phyloP scores from a whole-genome alignment of 2,888 invertebrate species.

The Petrolisthes manimaculis region DNA sequence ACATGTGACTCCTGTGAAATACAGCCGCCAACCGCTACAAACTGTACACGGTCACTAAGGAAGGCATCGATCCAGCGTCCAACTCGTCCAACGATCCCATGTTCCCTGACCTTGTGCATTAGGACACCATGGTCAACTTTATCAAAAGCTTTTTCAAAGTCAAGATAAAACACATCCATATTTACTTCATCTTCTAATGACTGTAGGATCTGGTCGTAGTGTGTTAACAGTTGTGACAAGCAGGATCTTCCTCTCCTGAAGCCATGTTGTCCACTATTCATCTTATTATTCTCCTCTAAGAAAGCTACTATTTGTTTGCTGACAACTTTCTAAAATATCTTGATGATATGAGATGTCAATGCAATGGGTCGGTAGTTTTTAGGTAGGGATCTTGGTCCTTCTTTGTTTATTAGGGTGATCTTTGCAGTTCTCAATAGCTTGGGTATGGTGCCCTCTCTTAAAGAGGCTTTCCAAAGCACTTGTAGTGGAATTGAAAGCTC shows the following conservation, averaged over 20 bases:
- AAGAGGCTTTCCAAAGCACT: not conserved
- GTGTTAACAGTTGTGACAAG: not conserved
- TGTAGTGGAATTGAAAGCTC: not conserved
- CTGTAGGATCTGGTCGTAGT: not conserved
- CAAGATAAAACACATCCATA: not conserved
- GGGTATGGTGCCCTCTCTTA: not conserved
- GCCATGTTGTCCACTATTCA: not conserved
- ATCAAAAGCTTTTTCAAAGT: not conserved
- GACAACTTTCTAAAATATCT: not conserved
- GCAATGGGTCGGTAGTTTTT: not conserved
- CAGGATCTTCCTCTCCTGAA: not conserved
- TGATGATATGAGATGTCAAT: not conserved
- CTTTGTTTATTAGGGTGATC: not conserved
- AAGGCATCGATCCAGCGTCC: not conserved
- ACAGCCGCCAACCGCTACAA: too few species aligned
- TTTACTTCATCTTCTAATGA: not conserved
- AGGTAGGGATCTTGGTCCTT: not conserved
- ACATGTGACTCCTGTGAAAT: too few species aligned
- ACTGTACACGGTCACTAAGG: not conserved
- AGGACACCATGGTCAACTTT: not conserved
- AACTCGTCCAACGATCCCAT: not conserved
- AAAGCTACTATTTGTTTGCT: not conserved
- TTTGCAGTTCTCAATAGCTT: not conserved
- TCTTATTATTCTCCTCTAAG: not conserved
- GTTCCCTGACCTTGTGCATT: not conserved